Conservation (phyloP, 2,113 vertebrate species). For the Otolemur garnettii region DNA sequence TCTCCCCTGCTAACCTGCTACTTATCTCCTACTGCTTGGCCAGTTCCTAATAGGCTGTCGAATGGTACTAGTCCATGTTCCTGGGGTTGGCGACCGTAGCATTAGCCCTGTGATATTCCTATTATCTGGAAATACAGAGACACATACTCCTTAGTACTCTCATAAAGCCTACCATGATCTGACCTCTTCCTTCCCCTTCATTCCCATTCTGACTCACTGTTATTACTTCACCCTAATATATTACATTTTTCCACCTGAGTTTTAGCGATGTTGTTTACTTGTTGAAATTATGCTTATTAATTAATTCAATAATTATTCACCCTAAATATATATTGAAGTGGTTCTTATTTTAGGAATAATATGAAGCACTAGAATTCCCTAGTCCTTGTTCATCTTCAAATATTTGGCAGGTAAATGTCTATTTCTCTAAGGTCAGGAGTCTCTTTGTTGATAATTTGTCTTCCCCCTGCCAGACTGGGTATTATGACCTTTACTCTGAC, state of each 20-base stretch:
- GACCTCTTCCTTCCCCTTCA: background rate
- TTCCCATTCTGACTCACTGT: background rate
- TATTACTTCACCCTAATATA: background rate
- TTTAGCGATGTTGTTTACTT: background rate
- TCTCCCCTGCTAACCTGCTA: no score
- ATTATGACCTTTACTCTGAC: background rate
- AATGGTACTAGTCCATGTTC: no score
- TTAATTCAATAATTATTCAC: background rate
- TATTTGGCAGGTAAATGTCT: background rate
- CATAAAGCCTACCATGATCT: background rate
- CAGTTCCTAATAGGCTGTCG: no score
- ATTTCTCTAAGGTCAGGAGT: background rate
- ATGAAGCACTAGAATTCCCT: background rate
- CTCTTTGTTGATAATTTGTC: background rate
- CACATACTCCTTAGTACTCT: background rate
- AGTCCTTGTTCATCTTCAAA: background rate
- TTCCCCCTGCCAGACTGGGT: background rate
- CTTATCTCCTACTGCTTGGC: no score
- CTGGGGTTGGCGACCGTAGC: no score
- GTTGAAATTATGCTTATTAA: background rate
- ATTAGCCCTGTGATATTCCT: background rate
- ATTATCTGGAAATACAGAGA: background rate
- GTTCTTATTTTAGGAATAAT: fast-evolving
- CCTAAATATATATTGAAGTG: background rate
- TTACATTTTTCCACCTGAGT: background rate